Conservation (phyloP, 1,140 invertebrate genomes). For the Ceratina australensis region DNA sequence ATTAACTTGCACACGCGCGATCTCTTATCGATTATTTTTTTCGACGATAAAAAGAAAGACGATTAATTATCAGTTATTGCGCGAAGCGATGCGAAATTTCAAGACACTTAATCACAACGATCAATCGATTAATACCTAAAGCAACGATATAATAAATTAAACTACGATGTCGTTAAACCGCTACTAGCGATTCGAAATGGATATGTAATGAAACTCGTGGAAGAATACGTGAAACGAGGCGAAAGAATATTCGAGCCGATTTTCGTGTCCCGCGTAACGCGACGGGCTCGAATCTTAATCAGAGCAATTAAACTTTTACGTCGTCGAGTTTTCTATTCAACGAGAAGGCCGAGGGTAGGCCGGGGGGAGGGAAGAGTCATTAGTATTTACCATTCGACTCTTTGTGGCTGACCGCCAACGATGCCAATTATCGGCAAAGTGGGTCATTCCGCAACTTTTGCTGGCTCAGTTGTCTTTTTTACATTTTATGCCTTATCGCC, state of each 20-base stretch:
- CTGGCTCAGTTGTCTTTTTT: not conserved
- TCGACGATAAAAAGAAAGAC: not conserved
- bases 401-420: conserved; percentile 21
- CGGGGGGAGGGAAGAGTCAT: not conserved
- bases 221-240: not conserved
- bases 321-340: not conserved
- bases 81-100: not conserved
- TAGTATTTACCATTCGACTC: conserved; percentile 27
- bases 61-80: not conserved
- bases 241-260: not conserved
- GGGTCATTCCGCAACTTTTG: conserved; percentile 10
- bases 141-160: not conserved
- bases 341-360: not conserved
- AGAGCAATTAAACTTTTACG: conserved; percentile 23
- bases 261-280: not conserved
- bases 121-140: not conserved
- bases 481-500: not conserved
- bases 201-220: conserved; percentile 15
- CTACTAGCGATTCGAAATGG: not conserved
- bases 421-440: conserved; percentile 33
- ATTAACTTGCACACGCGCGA: not conserved
- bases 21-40: not conserved
- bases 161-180: not conserved
- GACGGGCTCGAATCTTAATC: conserved; percentile 7
- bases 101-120: not conserved